Conservation (phyloP, 2,113 vertebrate genomes). For the Coregonus clupeaformis region DNA sequence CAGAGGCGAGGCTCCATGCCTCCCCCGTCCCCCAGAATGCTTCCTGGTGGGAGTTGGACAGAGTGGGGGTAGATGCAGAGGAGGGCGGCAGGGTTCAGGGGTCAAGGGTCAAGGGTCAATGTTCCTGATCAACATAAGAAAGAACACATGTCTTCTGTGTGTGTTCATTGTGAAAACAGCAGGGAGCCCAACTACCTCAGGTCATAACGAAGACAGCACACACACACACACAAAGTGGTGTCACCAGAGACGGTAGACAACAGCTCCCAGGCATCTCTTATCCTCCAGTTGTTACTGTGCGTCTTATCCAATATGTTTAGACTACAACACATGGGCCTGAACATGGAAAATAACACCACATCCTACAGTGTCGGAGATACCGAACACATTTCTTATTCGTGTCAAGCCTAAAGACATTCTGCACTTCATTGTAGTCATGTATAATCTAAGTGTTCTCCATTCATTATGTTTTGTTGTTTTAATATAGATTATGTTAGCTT, state of each 20-base stretch:
- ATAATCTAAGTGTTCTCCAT: neutral
- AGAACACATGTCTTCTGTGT: conserved; percentile 66
- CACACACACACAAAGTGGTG: conserved; percentile 26
- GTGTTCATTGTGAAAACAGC: conserved; percentile 57
- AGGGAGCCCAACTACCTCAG: conserved; percentile 35
- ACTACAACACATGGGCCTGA: conserved; percentile 64
- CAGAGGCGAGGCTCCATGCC: conserved; percentile 71
- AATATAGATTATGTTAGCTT: too few species aligned
- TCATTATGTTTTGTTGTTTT: neutral
- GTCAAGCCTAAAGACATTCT: neutral
- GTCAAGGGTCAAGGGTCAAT: conserved; percentile 73
- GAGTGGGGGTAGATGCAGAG: conserved; percentile 40
- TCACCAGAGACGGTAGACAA: conserved; percentile 55
- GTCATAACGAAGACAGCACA: conserved; percentile 35
- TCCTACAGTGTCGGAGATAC: conserved; percentile 57
- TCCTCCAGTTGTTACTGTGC: conserved; percentile 45
- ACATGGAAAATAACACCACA: conserved; percentile 67
- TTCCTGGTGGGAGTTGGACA: conserved; percentile 61
- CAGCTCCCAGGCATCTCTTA: conserved; percentile 65
- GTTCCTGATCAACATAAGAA: conserved; percentile 79
- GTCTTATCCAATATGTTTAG: conserved; percentile 72
- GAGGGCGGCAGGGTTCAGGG: conserved; percentile 60
- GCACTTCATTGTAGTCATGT: neutral
- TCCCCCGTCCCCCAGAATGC: conserved; percentile 47
- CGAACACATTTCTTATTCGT: conserved; percentile 18